Conservation (phyloP, 2,888 invertebrate genomes). For the Dicyrtoma fusca region DNA sequence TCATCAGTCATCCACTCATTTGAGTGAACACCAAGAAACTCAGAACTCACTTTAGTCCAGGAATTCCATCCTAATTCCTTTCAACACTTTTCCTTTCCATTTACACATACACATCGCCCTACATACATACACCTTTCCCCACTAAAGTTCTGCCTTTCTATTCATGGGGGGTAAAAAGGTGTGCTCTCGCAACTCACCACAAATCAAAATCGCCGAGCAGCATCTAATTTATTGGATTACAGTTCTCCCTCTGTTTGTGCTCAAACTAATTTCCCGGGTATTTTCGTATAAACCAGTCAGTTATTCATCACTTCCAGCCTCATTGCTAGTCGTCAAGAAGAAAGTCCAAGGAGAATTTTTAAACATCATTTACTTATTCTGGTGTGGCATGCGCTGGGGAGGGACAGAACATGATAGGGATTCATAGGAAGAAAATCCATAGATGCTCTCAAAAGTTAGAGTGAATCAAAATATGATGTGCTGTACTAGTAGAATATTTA, state of each 20-base stretch:
- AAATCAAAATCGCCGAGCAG: too few species aligned
- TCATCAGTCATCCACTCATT: slow-evolving; percentile 36
- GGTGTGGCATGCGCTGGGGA: too few species aligned
- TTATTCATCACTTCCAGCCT: background rate
- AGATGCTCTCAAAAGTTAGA: too few species aligned
- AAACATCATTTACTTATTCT: background rate
- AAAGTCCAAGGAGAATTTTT: background rate
- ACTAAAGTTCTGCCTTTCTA: background rate
- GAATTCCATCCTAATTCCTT: slow-evolving; percentile 35
- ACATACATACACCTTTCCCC: background rate
- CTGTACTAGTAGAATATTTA: background rate
- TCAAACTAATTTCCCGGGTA: background rate
- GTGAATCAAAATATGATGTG: too few species aligned
- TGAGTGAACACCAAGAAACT: background rate
- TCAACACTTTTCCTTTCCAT: slow-evolving; percentile 31
- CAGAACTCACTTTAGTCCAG: slow-evolving; percentile 26
- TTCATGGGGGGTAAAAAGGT: background rate
- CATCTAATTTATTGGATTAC: background rate
- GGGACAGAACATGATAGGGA: too few species aligned
- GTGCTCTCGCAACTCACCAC: too few species aligned
- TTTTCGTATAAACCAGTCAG: background rate
- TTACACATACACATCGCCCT: background rate
- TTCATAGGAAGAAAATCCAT: too few species aligned
- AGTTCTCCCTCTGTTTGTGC: background rate
- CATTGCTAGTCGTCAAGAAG: background rate